Percentiles rank a stretch among this genome's conserved stretches.
phyloP scores from a whole-genome alignment of 2,113 vertebrate genomes.

The Mobula hypostoma region DNA sequence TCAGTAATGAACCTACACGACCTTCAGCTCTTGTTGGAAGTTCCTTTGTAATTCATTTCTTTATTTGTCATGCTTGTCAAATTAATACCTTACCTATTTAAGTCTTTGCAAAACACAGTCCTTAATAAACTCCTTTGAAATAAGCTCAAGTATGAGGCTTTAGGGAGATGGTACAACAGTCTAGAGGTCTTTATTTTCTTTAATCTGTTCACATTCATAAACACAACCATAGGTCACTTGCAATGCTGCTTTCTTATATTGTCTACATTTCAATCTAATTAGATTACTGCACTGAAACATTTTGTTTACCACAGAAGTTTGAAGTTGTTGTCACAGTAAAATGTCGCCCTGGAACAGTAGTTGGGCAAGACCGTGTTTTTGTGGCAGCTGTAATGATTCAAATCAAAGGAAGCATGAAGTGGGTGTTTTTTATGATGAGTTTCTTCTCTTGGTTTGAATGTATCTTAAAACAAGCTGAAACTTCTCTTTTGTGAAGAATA shows the following conservation, averaged over 20 bases:
- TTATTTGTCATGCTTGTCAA: slow-evolving; percentile 22
- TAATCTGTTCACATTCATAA: neutral
- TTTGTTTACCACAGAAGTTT: slow-evolving; percentile 27
- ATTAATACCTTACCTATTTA: slow-evolving; percentile 20
- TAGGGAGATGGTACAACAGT: neutral
- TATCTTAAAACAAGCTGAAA: neutral
- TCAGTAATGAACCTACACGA: neutral
- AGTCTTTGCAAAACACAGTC: neutral
- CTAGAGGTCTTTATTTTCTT: neutral
- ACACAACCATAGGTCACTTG: neutral
- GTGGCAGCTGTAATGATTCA: slow-evolving; percentile 23
- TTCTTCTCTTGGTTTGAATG: neutral
- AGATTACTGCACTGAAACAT: neutral
- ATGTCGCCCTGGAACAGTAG: slow-evolving; percentile 3
- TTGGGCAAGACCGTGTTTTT: slow-evolving; percentile 23
- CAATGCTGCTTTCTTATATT: neutral
- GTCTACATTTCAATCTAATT: neutral
- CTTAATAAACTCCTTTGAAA: slow-evolving; percentile 15
- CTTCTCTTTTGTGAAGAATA: neutral
- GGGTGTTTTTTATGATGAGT: neutral
- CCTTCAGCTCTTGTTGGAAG: neutral
- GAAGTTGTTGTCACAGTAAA: slow-evolving; percentile 23
- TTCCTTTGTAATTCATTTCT: slow-evolving; percentile 21
- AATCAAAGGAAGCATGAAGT: slow-evolving; percentile 31
- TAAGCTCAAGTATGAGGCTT: neutral